Conservation (phyloP, 35 echinoderm and acorn worm genomes). For the Apostichopus japonicus region DNA sequence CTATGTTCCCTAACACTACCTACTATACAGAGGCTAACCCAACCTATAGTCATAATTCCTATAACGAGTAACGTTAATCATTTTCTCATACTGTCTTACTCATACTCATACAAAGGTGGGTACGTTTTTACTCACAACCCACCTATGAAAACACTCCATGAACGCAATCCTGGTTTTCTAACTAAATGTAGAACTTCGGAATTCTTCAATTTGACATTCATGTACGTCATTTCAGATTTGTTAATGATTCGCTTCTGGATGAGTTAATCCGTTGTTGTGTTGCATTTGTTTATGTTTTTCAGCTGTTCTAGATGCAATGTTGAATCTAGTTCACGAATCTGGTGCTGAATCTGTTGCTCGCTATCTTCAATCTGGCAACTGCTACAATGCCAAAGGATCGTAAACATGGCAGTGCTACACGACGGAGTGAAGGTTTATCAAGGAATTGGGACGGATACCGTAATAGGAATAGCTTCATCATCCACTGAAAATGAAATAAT, state of each 20-base stretch:
- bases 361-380: background rate
- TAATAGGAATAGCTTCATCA: conserved; percentile 9
- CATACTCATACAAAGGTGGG: too few species aligned
- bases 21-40: background rate
- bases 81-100: too few species aligned
- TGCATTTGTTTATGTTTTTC: conserved; percentile 4
- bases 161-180: conserved; percentile 69
- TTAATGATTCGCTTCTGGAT: background rate
- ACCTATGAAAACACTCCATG: conserved; percentile 79
- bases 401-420: background rate
- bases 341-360: background rate
- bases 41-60: too few species aligned
- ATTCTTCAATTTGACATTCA: conserved; percentile 60
- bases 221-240: conserved; percentile 61
- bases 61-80: too few species aligned
- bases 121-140: background rate
- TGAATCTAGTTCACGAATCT: background rate
- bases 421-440: conserved; percentile 13
- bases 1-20: background rate
- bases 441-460: background rate
- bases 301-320: background rate
- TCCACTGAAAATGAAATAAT: background rate
- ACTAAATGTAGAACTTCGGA: conserved; percentile 61
- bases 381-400: background rate
- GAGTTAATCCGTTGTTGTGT: background rate